These are phyloP conservation scores for Azorinus chamasolen DNA, from an alignment of 2,888 invertebrate genomes.

Conservation along the genomic window DNA sequence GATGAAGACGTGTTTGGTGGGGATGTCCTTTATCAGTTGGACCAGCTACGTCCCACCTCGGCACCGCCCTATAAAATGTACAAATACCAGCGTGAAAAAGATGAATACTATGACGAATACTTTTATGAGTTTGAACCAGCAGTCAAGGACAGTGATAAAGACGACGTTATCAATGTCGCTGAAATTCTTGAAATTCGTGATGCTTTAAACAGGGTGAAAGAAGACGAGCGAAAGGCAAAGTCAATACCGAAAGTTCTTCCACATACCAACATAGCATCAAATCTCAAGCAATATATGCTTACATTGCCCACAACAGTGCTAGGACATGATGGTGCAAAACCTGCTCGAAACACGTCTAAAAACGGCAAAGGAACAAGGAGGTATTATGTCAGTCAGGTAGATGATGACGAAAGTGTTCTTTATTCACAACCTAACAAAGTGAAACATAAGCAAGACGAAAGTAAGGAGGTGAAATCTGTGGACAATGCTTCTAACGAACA, in stretches of 20 bases:
- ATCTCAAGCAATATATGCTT: conserved; percentile 19
- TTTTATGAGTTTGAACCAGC: conserved; percentile 42
- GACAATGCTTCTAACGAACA: too few species aligned
- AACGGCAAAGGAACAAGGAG: too few species aligned
- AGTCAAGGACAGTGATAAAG: conserved; percentile 17
- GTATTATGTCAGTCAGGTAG: too few species aligned
- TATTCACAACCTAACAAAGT: background rate
- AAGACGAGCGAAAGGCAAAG: background rate
- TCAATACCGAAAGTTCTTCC: background rate
- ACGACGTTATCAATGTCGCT: conserved; percentile 42
- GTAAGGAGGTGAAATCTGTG: too few species aligned
- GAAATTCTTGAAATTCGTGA: conserved; percentile 45
- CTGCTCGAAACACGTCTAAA: too few species aligned
- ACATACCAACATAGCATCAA: conserved; percentile 14
- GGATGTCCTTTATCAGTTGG: background rate
- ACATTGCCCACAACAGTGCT: conserved; percentile 22
- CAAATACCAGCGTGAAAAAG: conserved; percentile 6
- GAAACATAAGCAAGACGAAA: background rate
- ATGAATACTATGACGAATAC: conserved; percentile 52
- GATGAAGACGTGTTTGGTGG: background rate
- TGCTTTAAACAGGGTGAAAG: background rate
- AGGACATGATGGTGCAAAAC: background rate
- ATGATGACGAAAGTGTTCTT: too few species aligned
- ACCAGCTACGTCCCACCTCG: conserved; percentile 2
- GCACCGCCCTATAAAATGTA: conserved; percentile 11